These are phyloP conservation scores for Sthenelais limicola DNA, from an alignment of 2,888 invertebrate genomes.

Conservation along the genomic window DNA sequence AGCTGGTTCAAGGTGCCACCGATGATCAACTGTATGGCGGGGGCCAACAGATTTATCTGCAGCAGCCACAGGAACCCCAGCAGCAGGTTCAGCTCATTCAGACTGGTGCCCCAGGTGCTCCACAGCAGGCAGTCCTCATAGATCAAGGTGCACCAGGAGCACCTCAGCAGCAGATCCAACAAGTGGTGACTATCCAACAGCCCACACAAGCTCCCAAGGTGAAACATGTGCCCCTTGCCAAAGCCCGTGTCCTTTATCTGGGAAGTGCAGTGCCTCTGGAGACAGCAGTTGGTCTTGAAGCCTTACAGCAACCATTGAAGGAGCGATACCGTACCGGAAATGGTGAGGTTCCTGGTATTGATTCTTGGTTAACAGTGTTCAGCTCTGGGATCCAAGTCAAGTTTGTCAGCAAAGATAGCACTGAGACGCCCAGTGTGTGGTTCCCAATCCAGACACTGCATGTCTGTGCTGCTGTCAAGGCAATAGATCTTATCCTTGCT, in stretches of 20 bases:
- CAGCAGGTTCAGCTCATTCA: no score
- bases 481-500: slow-evolving; percentile 57
- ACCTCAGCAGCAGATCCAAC: neutral
- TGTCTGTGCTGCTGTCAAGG: slow-evolving; percentile 70
- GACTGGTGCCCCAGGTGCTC: no score
- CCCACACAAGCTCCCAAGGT: neutral
- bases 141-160: no score
- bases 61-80: no score
- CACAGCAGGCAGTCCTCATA: no score
- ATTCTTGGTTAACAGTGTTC: slow-evolving; percentile 96
- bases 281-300: slow-evolving; percentile 66
- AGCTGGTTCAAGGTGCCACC: no score
- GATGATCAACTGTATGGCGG: no score
- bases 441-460: slow-evolving; percentile 69
- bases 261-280: slow-evolving; percentile 70
- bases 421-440: slow-evolving; percentile 61
- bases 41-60: no score
- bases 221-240: slow-evolving; percentile 54
- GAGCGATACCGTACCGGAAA: slow-evolving; percentile 62
- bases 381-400: slow-evolving; percentile 93
- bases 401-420: slow-evolving; percentile 78
- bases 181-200: neutral
- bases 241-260: slow-evolving; percentile 68
- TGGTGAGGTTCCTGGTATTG: slow-evolving; percentile 63
- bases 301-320: slow-evolving; percentile 63